A percentile compares a stretch with the other conserved stretches of the same genome.
phyloP scores from a whole-genome alignment of 2,888 invertebrate species.

The Ethmia dodecea region DNA sequence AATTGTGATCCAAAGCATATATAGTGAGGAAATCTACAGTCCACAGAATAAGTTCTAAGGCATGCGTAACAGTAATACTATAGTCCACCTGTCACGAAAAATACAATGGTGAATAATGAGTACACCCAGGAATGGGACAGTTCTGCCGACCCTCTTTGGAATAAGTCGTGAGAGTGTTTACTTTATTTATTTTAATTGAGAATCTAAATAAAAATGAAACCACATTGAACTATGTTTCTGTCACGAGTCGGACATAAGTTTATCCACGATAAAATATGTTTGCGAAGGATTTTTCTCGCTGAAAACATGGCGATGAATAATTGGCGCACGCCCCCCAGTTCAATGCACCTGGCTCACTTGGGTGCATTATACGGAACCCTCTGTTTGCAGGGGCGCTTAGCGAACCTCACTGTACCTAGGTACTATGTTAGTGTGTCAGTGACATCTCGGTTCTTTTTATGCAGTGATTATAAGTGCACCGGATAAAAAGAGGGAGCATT shows the following conservation, averaged over 20 bases:
- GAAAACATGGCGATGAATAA: conserved; percentile 48
- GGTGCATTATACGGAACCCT: conserved; percentile 16
- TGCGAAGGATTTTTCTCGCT: conserved; percentile 30
- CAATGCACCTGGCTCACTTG: conserved; percentile 31
- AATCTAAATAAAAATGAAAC: too few relatives aligned
- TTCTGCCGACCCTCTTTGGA: too few relatives aligned
- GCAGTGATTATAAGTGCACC: conserved; percentile 11
- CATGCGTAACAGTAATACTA: too few relatives aligned
- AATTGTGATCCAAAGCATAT: too few relatives aligned
- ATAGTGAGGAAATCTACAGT: too few relatives aligned
- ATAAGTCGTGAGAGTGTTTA: too few relatives aligned
- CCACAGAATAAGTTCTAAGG: too few relatives aligned
- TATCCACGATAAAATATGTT: neutral
- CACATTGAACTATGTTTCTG: too few relatives aligned
- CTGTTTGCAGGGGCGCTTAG: conserved; percentile 21
- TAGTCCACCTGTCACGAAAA: too few relatives aligned
- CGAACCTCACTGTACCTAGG: conserved; percentile 8
- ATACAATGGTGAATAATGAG: too few relatives aligned
- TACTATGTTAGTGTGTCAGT: conserved; percentile 42
- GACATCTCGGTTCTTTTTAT: conserved; percentile 25
- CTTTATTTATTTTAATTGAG: too few relatives aligned
- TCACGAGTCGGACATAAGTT: neutral
- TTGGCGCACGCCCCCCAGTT: conserved; percentile 38
- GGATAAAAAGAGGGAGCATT: neutral
- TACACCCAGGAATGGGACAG: too few relatives aligned